Evolutionary conservation across 2,797 vertebrate genomes (phyloP).

Genomic region (Rallus crepitans): DNA sequence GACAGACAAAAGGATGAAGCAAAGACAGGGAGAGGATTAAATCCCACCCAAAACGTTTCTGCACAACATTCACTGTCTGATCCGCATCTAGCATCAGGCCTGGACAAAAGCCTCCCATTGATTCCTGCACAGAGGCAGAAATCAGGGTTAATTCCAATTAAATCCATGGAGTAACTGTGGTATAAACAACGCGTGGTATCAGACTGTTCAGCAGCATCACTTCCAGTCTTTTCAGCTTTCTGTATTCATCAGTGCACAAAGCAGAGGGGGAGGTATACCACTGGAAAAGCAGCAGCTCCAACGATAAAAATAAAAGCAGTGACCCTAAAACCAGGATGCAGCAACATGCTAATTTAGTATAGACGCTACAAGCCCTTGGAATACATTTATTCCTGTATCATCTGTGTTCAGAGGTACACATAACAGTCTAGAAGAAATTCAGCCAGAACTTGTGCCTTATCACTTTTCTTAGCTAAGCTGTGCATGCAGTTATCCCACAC

Average conservation of each 20-base stretch:
- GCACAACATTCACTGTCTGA: background rate
- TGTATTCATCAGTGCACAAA: background rate
- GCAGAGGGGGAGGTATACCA: background rate
- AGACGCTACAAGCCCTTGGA: background rate
- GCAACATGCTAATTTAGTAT: background rate
- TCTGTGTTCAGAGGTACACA: background rate
- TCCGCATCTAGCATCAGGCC: background rate
- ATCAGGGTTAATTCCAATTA: constrained; percentile 39
- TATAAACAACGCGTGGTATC: background rate
- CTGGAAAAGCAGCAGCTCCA: background rate
- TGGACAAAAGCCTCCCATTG: background rate
- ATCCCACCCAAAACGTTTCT: background rate
- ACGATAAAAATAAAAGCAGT: background rate
- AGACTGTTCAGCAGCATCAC: background rate
- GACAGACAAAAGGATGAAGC: background rate
- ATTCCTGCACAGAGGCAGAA: background rate
- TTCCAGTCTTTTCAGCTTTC: background rate
- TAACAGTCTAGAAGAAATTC: background rate
- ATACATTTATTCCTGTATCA: background rate
- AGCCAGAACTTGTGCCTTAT: background rate
- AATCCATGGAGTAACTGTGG: background rate
- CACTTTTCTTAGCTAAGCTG: background rate
- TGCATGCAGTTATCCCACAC: background rate
- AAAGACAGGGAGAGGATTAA: background rate
- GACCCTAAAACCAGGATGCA: background rate